phyloP scores from a whole-genome alignment of 2,797 vertebrate species.

The Alectoris magna region DNA sequence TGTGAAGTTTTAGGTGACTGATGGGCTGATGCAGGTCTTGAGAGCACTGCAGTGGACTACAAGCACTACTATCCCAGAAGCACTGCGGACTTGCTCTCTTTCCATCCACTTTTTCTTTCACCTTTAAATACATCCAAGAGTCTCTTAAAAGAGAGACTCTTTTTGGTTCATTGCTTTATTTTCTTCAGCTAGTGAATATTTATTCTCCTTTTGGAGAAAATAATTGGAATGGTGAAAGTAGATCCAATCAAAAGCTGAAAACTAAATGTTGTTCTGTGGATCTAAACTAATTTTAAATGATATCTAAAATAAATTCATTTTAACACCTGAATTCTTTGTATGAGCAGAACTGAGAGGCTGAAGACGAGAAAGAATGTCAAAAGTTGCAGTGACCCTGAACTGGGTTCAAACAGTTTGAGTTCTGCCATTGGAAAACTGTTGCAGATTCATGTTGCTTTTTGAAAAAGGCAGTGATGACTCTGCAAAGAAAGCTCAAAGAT shows the following conservation, averaged over 20 bases:
- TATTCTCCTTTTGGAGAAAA: not conserved
- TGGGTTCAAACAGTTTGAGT: not conserved
- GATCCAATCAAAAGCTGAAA: not conserved
- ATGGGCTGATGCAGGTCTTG: not conserved
- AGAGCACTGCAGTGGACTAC: not conserved
- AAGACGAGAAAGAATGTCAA: not conserved
- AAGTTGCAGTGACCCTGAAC: not conserved
- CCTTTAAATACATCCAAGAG: not conserved
- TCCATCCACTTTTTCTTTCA: not conserved
- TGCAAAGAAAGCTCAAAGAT: not conserved
- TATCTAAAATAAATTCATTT: not conserved
- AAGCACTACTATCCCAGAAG: not conserved
- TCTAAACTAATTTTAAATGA: not conserved
- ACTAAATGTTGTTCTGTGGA: not conserved
- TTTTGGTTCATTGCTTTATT: not conserved
- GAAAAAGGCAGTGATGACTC: not conserved
- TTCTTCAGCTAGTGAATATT: constrained; percentile 23
- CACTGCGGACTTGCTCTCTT: not conserved
- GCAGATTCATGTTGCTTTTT: not conserved
- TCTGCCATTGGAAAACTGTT: not conserved
- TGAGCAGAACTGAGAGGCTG: not conserved
- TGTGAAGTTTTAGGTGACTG: not conserved
- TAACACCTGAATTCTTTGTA: not conserved
- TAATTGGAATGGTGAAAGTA: not conserved
- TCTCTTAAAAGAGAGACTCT: not conserved